These are phyloP conservation scores for Diadema setosum DNA, from an alignment of 35 echinoderm and acorn worm species.

Conservation along the genomic window DNA sequence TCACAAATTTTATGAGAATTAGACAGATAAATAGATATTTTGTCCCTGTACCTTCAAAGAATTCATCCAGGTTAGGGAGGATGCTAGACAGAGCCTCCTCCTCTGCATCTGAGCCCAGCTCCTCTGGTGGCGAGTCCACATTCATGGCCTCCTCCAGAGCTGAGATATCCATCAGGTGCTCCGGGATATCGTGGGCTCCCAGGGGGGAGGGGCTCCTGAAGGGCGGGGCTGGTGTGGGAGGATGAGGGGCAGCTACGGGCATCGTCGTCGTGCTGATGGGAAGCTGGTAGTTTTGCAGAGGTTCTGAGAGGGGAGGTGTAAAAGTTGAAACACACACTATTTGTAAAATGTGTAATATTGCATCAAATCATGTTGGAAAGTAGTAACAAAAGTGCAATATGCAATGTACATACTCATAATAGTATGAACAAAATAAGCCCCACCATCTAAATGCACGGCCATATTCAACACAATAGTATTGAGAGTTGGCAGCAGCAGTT, in stretches of 20 bases:
- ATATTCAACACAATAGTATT: too few species aligned
- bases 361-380: too few species aligned
- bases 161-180: neutral
- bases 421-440: too few species aligned
- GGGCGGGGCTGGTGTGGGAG: neutral
- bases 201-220: slow-evolving; percentile 10
- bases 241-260: neutral
- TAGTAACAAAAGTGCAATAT: too few species aligned
- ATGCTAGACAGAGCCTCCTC: slow-evolving; percentile 71
- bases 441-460: too few species aligned
- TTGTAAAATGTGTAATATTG: too few species aligned
- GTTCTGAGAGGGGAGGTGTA: neutral
- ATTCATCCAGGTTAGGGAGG: slow-evolving; percentile 73
- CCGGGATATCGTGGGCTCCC: slow-evolving; percentile 1
- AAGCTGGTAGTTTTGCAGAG: slow-evolving; percentile 20
- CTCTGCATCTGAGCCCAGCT: slow-evolving; percentile 69
- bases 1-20: too few species aligned
- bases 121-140: slow-evolving; percentile 28
- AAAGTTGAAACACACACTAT: neutral
- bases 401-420: too few species aligned
- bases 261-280: neutral
- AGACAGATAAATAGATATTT: too few species aligned
- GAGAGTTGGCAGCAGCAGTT: too few species aligned
- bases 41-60: slow-evolving; percentile 80
- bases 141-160: neutral